Evolutionary conservation across 2,113 vertebrate genomes (phyloP), one percentile per base, ranked within the genome.

Genomic region (Callaeas wilsoni): DNA sequence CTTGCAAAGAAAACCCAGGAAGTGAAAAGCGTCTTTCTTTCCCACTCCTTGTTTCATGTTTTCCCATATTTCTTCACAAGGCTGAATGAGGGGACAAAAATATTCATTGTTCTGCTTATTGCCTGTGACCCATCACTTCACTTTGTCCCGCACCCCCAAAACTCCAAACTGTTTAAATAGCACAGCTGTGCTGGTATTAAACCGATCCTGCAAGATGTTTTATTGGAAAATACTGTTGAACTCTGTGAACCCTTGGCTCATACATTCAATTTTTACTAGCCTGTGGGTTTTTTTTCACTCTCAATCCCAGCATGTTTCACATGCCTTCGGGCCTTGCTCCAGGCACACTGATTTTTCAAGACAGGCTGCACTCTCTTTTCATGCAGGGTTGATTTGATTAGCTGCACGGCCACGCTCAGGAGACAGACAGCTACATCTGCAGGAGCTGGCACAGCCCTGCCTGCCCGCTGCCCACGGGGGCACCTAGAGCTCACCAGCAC

Each of bases 371-470:
- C 41, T 68, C 41, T 80, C 64, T 82, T 52, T 78, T 71, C 84
- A 82, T 0, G 22, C 69, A 41, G 55, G 35, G 69, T 1, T 91
- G 79, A 82, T 91, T 84, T 47, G 77, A 93, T 93, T 77, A 89
- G 63, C 81, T 50, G 64, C 73, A 50, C 5, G 0, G 53, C 73
- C 35, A 29, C 0, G 0, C 81, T 87, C 56, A 8, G 69, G 33
- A 93, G 84, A 82, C 81, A 77, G 76, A 44, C 89, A 76, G 81
- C 74, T 47, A 17, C 93, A 81, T 70, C 87, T 94, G 95, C 64
- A 70, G 68, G 39, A 74, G 76, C 73, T 50, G 69, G 68, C 84
- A 47, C 1, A 0, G 83, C 37, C 55, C 63, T 55, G 42, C 2
- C 0, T 29, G 59, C 65, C 62, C 59, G 84, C 88, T 87, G 87